Base-by-base conservation (phyloP, 2,888 invertebrate genomes). In the Hetaerina titia region DNA sequence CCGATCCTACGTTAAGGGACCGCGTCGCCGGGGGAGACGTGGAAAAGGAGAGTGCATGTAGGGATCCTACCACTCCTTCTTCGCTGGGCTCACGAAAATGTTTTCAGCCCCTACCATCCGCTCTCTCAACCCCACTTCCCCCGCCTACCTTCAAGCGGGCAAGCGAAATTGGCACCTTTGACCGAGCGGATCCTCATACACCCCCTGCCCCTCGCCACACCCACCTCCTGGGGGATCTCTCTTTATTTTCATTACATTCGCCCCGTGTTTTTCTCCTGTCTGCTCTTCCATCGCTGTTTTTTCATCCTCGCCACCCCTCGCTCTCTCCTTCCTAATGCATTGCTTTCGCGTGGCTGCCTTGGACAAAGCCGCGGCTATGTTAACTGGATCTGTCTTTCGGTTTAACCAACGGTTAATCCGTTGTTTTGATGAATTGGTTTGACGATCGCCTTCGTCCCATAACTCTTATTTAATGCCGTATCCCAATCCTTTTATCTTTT, bases 41-140 rank as follows among this genome's bases (percentile, higher is more conserved):
- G 81, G 81, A 81, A 81, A 81, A 81, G 25, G 81, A 81, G 81
- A 81, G 81, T 81, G 81, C 81, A 81, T 81, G 81, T 31, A 69
- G 22, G 19, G 69, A 22, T 13, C 9, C 22, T 81, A 13, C 31
- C 81, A 22, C 69, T 69, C n/a, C n/a, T 19, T 74, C 25, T 31
- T 81, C 81, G 69, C 69, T 31, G 31, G 25, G 13, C 81, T 13
- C 31, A 81, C 81, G 81, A 81, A 81, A 81, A 81, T 81, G 25
- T 81, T 81, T 81, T 81, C 31, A 81, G 81, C 25, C 81, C 31
- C 31, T 1, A 25, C 31, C 81, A 0, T 11, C n/a, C 13, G 9
- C 9, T 13, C 25, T 25, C 9, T 45, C 1, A 45, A 45, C 45
- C 25, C 31, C 74, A n/a, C 9, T 25, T 31, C 25, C 11, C 74